A percentile compares a stretch with the other conserved stretches of the same genome.
Conservation (phyloP, 2,888 invertebrate genomes). For the Drosophila niveifrons region DNA sequence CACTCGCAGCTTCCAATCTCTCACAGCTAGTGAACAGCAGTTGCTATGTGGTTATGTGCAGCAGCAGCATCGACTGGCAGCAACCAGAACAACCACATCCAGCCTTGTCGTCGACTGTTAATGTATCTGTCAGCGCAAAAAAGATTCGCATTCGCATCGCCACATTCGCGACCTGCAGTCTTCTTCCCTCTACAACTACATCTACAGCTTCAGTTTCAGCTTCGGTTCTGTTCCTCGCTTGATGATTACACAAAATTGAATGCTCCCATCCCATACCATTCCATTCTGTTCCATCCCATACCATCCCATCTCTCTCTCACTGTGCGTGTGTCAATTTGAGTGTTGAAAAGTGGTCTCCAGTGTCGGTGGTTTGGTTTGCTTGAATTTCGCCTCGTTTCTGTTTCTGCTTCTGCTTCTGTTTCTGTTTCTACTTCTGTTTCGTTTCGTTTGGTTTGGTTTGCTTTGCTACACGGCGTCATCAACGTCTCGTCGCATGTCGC, state of each 20-base stretch:
- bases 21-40: conserved; percentile 7
- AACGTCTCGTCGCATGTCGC: conserved; percentile 53
- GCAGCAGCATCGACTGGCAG: conserved; percentile 13
- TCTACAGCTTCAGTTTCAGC: conserved; percentile 1
- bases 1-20: conserved; percentile 35
- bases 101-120: conserved; percentile 49
- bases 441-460: conserved; percentile 49
- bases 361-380: conserved; percentile 65
- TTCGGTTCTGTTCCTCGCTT: conserved; percentile 29
- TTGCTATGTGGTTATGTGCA: conserved; percentile 31
- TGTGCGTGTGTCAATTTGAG: conserved; percentile 70
- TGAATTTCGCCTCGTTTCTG: conserved; percentile 31
- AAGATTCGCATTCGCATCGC: conserved; percentile 60
- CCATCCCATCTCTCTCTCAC: conserved; percentile 15
- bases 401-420: conserved; percentile 24
- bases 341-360: conserved; percentile 77
- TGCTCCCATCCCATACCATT: conserved; percentile 31
- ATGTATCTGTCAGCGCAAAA: conserved; percentile 64
- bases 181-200: too few species aligned
- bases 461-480: conserved; percentile 40
- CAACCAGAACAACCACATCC: conserved; percentile 30
- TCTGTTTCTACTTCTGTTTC: conserved; percentile 22
- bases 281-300: conserved; percentile 2
- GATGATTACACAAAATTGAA: conserved; percentile 79
- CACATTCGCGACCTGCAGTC: conserved; percentile 59